Conservation (phyloP, 2,113 vertebrate species). For the Gadus chalcogrammus region DNA sequence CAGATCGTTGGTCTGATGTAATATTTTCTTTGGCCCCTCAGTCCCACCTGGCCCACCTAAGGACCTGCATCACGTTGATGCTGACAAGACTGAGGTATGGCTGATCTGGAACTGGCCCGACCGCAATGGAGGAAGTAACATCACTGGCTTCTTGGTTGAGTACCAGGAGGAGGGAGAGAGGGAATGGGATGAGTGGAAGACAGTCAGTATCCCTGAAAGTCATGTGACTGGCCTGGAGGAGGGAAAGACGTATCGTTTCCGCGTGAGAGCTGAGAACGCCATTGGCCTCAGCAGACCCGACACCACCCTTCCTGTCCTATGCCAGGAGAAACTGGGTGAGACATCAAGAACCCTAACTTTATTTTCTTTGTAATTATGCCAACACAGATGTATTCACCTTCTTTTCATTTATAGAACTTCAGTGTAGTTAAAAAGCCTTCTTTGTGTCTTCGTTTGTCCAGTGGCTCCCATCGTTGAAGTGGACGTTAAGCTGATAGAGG, state of each 20-base stretch:
- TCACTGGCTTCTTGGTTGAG: conserved; percentile 96
- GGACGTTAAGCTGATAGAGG: conserved; percentile 93
- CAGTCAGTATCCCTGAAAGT: conserved; percentile 88
- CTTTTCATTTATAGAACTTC: conserved; percentile 13
- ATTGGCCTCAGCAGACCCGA: conserved; percentile 92
- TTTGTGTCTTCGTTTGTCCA: conserved; percentile 58
- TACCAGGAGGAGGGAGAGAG: conserved; percentile 90
- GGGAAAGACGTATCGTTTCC: conserved; percentile 95
- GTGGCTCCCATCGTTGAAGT: conserved; percentile 90
- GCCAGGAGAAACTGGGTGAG: conserved; percentile 95
- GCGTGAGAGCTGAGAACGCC: conserved; percentile 92
- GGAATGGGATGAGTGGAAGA: conserved; percentile 94
- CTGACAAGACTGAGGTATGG: conserved; percentile 96
- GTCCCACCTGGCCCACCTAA: conserved; percentile 97
- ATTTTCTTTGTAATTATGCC: not conserved
- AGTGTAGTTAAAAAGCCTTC: conserved; percentile 4
- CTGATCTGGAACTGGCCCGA: conserved; percentile 96
- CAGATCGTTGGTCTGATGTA: too few relatives aligned
- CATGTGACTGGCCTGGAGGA: conserved; percentile 91
- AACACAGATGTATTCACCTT: not conserved
- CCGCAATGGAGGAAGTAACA: conserved; percentile 93
- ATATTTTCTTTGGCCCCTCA: conserved; percentile 47
- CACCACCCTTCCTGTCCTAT: conserved; percentile 94
- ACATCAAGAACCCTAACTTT: not conserved
- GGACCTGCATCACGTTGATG: conserved; percentile 91